These are phyloP conservation scores for Apaloderma vittatum DNA, from an alignment of 2,113 vertebrate species.

Conservation along the genomic window DNA sequence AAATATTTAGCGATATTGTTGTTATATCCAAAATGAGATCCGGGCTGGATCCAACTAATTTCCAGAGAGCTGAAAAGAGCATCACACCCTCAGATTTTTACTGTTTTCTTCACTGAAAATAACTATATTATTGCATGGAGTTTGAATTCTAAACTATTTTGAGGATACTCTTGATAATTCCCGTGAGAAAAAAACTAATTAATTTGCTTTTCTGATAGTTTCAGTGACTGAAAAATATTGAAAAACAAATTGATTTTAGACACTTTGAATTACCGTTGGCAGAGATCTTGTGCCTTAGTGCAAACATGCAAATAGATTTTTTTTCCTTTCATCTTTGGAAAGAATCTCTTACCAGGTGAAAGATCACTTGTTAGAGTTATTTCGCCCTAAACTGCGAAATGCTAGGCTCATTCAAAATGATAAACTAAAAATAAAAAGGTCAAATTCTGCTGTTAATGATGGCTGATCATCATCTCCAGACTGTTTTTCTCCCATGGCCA, in stretches of 20 bases:
- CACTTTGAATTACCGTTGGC: not conserved
- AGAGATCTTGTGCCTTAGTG: not conserved
- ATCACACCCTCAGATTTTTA: not conserved
- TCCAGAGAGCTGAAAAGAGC: not conserved
- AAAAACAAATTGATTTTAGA: not conserved
- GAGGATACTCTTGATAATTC: not conserved
- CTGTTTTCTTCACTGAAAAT: not conserved
- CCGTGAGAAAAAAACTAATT: not conserved
- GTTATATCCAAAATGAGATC: not conserved
- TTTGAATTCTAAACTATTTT: constrained; percentile 30
- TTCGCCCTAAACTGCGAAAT: not conserved
- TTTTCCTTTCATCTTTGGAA: not conserved
- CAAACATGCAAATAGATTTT: not conserved
- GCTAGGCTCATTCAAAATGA: not conserved
- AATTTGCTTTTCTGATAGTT: not conserved
- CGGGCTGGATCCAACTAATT: not conserved
- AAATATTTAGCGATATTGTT: not conserved
- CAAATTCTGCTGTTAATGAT: not conserved
- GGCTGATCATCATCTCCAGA: not conserved
- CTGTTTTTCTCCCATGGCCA: not conserved
- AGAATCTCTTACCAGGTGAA: not conserved
- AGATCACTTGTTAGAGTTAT: not conserved
- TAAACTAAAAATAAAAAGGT: not conserved
- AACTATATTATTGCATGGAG: not conserved
- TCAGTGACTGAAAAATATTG: not conserved